A percentile compares a stretch with the other conserved stretches of the same genome.
These are phyloP conservation scores for Clangula hyemalis DNA, from an alignment of 2,797 vertebrate genomes.

Conservation along the genomic window DNA sequence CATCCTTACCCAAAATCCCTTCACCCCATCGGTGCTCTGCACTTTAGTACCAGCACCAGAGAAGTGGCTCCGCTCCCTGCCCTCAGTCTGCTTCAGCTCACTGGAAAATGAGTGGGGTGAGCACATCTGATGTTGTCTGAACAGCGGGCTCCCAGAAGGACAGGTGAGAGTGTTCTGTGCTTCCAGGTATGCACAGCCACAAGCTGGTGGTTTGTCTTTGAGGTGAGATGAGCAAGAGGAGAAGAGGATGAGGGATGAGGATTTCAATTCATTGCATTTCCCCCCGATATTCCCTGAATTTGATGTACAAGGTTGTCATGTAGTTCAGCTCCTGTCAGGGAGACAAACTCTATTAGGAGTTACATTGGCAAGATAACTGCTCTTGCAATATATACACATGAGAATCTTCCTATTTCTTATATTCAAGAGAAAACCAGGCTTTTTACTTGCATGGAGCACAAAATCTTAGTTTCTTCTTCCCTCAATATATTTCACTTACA, in stretches of 20 bases:
- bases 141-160: neutral
- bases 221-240: neutral
- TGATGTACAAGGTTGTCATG: neutral
- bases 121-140: accelerated
- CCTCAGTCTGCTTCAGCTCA: neutral
- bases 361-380: neutral
- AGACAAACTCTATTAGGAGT: neutral
- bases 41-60: neutral
- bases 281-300: neutral
- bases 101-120: neutral
- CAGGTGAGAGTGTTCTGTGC: neutral
- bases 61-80: neutral
- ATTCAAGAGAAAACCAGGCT: neutral
- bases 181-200: accelerated
- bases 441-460: neutral
- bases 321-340: neutral
- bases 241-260: neutral
- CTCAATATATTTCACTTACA: neutral
- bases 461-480: neutral
- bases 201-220: neutral
- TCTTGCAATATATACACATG: neutral
- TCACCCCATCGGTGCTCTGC: neutral
- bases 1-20: neutral
- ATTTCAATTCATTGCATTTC: neutral
- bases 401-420: neutral